Evolutionary conservation across 2,113 vertebrate species (phyloP).

Genomic region (Speoplatyrhinus poulsoni): DNA sequence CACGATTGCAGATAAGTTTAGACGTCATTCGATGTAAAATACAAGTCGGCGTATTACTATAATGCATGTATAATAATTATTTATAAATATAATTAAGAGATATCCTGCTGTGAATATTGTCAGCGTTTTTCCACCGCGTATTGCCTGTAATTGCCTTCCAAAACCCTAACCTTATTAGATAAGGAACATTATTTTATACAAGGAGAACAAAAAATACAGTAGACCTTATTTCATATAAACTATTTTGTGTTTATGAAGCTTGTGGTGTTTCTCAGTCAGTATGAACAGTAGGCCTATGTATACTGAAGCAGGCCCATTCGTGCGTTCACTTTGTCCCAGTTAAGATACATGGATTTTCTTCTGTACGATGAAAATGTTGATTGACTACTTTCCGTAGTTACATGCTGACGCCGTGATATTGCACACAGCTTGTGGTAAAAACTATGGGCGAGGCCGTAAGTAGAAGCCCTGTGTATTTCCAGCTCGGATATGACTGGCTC

Average conservation of each 20-base stretch:
- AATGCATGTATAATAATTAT: too few species aligned
- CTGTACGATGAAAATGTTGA: slow-evolving; percentile 37
- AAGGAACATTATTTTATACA: not conserved
- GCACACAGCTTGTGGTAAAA: slow-evolving; percentile 49
- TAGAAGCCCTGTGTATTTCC: slow-evolving; percentile 82
- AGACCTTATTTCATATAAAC: not conserved
- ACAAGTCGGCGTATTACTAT: too few species aligned
- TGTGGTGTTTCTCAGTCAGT: not conserved
- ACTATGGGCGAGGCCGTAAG: slow-evolving; percentile 81
- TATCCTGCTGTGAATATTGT: not conserved
- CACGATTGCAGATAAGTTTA: too few species aligned
- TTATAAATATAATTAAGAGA: not conserved
- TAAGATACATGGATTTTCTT: slow-evolving; percentile 14
- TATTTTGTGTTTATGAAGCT: not conserved
- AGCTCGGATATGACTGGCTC: slow-evolving; percentile 82
- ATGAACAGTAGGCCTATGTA: slow-evolving; percentile 22
- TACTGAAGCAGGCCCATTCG: slow-evolving; percentile 46
- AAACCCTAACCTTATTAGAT: not conserved
- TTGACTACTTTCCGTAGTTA: slow-evolving; percentile 1
- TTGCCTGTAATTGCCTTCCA: not conserved
- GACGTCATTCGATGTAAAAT: too few species aligned
- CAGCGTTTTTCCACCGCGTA: not conserved
- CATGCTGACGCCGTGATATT: slow-evolving; percentile 41
- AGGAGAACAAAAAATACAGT: not conserved
- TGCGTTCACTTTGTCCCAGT: slow-evolving; percentile 30